Evolutionary conservation across 1,140 invertebrate genomes (phyloP).

Genomic region (Diabrotica virgifera): DNA sequence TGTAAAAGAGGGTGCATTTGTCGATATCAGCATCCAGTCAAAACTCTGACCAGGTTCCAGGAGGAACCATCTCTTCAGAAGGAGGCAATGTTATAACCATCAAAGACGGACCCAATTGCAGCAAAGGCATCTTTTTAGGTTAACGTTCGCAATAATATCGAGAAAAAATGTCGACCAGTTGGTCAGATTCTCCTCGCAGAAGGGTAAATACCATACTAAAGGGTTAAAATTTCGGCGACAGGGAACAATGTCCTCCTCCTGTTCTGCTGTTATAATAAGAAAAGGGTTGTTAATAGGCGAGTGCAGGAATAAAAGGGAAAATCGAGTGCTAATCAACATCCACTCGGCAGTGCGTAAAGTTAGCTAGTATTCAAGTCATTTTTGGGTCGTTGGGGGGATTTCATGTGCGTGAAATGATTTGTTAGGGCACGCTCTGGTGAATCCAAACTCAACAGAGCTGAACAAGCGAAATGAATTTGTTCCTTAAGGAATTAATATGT

Average conservation of each 20-base stretch:
- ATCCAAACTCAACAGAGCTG: no score
- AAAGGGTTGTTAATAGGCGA: slow-evolving; percentile 6
- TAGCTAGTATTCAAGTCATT: no score
- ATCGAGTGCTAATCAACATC: slow-evolving; percentile 9
- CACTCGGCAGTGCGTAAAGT: background rate
- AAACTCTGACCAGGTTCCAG: no score
- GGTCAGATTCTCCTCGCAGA: slow-evolving; percentile 5
- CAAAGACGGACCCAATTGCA: slow-evolving; percentile 2
- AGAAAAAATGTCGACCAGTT: slow-evolving; percentile 8
- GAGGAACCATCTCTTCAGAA: no score
- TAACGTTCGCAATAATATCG: background rate
- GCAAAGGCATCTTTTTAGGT: background rate
- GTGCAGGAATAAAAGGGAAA: slow-evolving; percentile 1
- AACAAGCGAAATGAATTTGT: no score
- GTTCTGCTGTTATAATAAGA: slow-evolving; percentile 8
- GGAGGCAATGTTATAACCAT: no score
- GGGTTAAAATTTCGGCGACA: slow-evolving; percentile 4
- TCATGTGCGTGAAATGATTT: no score
- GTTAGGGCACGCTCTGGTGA: no score
- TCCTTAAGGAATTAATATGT: no score
- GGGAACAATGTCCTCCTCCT: background rate
- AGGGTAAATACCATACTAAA: background rate
- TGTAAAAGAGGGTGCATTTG: no score
- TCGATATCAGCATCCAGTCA: no score
- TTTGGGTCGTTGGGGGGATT: no score